Base-by-base conservation (phyloP, 2,797 vertebrate genomes). In the Megalops cyprinoides region DNA sequence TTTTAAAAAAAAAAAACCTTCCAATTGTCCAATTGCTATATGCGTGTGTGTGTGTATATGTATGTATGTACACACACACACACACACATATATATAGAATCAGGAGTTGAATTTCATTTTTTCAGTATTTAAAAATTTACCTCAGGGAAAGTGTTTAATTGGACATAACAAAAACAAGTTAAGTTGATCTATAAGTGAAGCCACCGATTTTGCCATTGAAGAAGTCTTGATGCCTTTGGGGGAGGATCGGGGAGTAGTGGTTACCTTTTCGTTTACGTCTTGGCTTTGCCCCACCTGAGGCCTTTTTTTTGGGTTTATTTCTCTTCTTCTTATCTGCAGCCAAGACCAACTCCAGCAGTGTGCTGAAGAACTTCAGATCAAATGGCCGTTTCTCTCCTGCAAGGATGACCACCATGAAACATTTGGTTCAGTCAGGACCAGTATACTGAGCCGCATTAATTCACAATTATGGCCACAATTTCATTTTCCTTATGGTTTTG, bases 311-410 rank as follows among this genome's bases (percentile, higher is more conserved):
- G 42, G 90, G 88, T 83, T 96, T 97, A 81, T 93, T 92, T 80
- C 92, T 97, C 87, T 89, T 96, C 87, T 89, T 96, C 85, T 94
- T 91, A 83, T 97, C 95, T 81, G 94, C 92, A 86, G 95, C 95
- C 81, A 98, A 86, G 82, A 98, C 95, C 86, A 96, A 97, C 80
- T 96, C 94, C 76, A 99, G 95, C 73, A 99, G 92, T 78, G 93
- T 95, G 44, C 95, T 94, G 90, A 99, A 99, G 90, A 97, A 98
- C 83, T 97, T 94, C 28, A 98, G 94, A 90, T 99, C 97, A 92
- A 99, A 94, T 77, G 95, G 96, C 0, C 93, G 93, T 84, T 96
- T 96, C 85, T 99, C 97, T 91, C 91, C 97, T 99, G 80, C 78
- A 81, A 53, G 34, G 31, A 81, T 48, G 23, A 53, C 23, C 31